Base-by-base conservation (phyloP, 2,797 vertebrate genomes). In the Coracias cyanogaster region DNA sequence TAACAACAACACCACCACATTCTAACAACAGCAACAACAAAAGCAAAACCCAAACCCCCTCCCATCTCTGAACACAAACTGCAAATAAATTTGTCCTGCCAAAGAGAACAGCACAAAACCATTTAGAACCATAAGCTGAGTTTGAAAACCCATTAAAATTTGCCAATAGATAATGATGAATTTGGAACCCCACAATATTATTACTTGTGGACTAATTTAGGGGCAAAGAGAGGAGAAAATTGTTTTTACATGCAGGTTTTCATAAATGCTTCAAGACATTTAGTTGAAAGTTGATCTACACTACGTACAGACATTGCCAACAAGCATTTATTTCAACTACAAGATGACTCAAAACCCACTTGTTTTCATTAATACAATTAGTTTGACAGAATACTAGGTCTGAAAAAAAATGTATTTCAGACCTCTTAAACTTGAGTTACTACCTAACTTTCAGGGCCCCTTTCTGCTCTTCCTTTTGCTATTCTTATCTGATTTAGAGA, bases 141-240 rank as follows among this genome's bases (percentile, higher is more conserved):
- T 35, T 25, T 67, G 78, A 85, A 93, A 90, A 93, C 73, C 46
- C 49, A 43, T 29, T 62, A 54, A 14, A 31, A 51, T 82, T 60
- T 86, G 91, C 89, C 87, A 95, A 31, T 10, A 90, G 48, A 91
- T 45, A 28, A 94, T 71, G 62, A 96, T 18, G 52, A 74, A 86
- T 86, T 96, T 94, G 86, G 54, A 96, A 82, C 6, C 33, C 39
- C 35, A 35, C 0, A 0, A 35, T 24, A 77, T 10, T 67, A 49
- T 62, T 89, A 90, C 65, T 90, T 71, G 17, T 15, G 26, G 20
- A 81, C 46, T 35, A 60, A 91, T 46, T 70, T 71, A 78, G 57
- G 22, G 57, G 76, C 72, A 76, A 94, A 74, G n/a, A 80, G 43
- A 82, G 51, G 39, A 82, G 49, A 71, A 71, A 87, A 81, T 8